Conservation (phyloP, 2,888 invertebrate species). For the Bombylius major region DNA sequence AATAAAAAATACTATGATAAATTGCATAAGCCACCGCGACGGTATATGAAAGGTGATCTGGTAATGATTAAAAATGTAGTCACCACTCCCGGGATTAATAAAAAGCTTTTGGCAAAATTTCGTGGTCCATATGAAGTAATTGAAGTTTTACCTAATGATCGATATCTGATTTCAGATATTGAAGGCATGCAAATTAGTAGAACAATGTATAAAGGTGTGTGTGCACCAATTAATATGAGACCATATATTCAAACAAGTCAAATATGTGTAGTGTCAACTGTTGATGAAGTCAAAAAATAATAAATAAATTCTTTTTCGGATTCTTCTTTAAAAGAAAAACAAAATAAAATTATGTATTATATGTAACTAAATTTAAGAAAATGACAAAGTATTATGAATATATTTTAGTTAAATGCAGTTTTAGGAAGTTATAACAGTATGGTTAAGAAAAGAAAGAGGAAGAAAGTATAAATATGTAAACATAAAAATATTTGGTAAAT, state of each 20-base stretch:
- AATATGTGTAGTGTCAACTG: too few species aligned
- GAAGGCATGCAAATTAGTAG: slow-evolving; percentile 15
- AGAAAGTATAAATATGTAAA: too few species aligned
- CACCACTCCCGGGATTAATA: slow-evolving; percentile 13
- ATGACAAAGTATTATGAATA: too few species aligned
- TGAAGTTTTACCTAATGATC: slow-evolving; percentile 15
- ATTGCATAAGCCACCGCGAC: background rate
- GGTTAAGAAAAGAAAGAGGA: too few species aligned
- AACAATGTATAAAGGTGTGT: slow-evolving; percentile 8
- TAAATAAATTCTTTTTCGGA: too few species aligned
- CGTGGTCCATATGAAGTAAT: slow-evolving; percentile 18
- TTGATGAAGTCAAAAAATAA: too few species aligned
- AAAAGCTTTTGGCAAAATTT: slow-evolving; percentile 18
- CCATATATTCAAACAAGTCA: background rate
- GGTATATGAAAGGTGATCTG: slow-evolving; percentile 12
- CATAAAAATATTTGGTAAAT: too few species aligned
- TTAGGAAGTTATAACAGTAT: too few species aligned
- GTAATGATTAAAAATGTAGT: slow-evolving; percentile 18
- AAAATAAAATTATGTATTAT: too few species aligned
- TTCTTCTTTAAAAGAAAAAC: too few species aligned
- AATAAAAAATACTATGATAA: slow-evolving; percentile 12
- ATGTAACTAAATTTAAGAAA: too few species aligned
- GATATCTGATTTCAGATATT: slow-evolving; percentile 16
- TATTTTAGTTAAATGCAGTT: too few species aligned
- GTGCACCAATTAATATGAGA: background rate